Conservation (phyloP, 2,888 invertebrate genomes). For the Parnassius mnemosyne region DNA sequence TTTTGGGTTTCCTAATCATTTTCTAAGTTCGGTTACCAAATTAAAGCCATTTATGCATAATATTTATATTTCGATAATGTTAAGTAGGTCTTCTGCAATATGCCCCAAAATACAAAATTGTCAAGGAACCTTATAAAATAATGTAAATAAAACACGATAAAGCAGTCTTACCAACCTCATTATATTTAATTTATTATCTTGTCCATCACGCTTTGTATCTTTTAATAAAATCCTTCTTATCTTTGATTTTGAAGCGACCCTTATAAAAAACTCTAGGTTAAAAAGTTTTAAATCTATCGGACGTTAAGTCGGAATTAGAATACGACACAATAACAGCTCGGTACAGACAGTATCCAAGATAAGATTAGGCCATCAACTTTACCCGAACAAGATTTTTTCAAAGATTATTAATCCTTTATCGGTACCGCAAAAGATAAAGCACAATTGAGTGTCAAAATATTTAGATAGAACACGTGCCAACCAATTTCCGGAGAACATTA, state of each 20-base stretch:
- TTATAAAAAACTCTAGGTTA: slow-evolving; percentile 11
- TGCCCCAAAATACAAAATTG: no score
- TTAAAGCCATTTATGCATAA: no score
- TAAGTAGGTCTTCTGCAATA: no score
- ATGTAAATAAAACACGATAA: slow-evolving; percentile 9
- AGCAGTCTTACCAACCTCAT: slow-evolving; percentile 8
- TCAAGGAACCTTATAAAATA: not conserved
- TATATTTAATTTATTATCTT: slow-evolving; percentile 19
- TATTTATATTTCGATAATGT: no score
- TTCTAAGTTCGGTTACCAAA: no score
- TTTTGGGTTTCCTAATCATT: no score
- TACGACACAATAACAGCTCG: slow-evolving; percentile 33
- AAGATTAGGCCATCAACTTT: slow-evolving; percentile 50
- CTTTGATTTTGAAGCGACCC: slow-evolving; percentile 11
- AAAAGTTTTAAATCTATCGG: slow-evolving; percentile 18
- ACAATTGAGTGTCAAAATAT: slow-evolving; percentile 25
- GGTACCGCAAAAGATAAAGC: slow-evolving; percentile 39
- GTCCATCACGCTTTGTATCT: slow-evolving; percentile 16
- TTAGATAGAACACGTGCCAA: not conserved
- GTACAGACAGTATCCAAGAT: slow-evolving; percentile 46
- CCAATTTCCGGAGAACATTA: no score
- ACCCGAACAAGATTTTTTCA: slow-evolving; percentile 41
- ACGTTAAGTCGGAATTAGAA: slow-evolving; percentile 15
- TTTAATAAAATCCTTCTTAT: slow-evolving; percentile 16
- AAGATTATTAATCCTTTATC: slow-evolving; percentile 45